These are phyloP conservation scores for Trematomus loennbergii DNA, from an alignment of 2,113 vertebrate genomes.

Conservation along the genomic window DNA sequence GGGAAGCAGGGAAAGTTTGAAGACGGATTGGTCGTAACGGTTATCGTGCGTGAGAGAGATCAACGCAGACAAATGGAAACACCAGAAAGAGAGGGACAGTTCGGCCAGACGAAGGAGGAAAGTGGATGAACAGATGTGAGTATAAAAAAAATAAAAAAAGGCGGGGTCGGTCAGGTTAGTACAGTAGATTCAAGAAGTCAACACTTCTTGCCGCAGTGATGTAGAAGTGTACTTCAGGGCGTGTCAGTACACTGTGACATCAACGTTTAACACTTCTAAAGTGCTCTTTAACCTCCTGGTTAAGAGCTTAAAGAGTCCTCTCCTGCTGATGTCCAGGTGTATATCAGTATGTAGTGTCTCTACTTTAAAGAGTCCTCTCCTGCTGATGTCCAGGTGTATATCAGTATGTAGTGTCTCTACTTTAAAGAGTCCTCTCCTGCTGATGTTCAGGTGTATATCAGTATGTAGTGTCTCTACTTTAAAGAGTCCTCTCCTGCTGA, in stretches of 20 bases:
- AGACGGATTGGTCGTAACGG: conserved; percentile 16
- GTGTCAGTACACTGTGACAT: conserved; percentile 5
- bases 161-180: conserved; percentile 7
- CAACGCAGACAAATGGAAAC: conserved; percentile 59
- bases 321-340: too few species aligned
- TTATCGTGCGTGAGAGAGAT: conserved; percentile 25
- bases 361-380: too few species aligned
- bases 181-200: conserved; percentile 1
- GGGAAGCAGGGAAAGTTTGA: conserved; percentile 11
- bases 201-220: neutral
- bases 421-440: too few species aligned
- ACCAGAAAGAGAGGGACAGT: conserved; percentile 42
- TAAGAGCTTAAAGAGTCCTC: too few species aligned
- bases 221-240: neutral
- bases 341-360: too few species aligned
- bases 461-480: too few species aligned
- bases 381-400: too few species aligned
- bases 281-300: neutral
- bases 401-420: too few species aligned
- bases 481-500: too few species aligned
- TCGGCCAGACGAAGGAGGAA: conserved; percentile 30
- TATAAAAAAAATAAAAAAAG: neutral
- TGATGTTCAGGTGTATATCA: too few species aligned
- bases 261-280: neutral
- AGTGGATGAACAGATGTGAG: conserved; percentile 64